phyloP scores from a whole-genome alignment of 1,140 invertebrate genomes.

The Leptinotarsa defecta region DNA sequence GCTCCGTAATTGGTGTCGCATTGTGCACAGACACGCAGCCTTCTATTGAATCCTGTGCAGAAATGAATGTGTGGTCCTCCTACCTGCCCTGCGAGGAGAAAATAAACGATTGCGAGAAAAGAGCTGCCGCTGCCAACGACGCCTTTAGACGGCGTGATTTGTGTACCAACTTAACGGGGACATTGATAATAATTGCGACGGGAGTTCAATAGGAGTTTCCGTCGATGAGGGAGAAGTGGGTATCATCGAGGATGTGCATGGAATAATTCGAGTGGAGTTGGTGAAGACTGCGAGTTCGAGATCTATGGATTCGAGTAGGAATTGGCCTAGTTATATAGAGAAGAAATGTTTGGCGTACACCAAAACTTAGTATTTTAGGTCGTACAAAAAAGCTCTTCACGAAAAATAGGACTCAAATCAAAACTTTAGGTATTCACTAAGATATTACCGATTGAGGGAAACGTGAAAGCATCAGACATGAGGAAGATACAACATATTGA shows the following conservation, averaged over 20 bases:
- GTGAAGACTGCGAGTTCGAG: neutral
- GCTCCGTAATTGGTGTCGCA: constrained; percentile 45
- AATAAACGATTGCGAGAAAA: constrained; percentile 28
- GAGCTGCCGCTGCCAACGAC: neutral
- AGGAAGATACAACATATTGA: no score
- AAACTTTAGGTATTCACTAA: no score
- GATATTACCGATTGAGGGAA: no score
- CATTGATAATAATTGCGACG: constrained; percentile 23
- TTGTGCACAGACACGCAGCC: constrained; percentile 35
- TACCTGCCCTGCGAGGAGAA: constrained; percentile 29
- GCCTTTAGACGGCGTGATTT: constrained; percentile 41
- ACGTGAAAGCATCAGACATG: no score
- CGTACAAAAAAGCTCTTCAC: no score
- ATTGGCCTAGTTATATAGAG: no score
- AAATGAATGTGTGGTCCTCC: constrained; percentile 46
- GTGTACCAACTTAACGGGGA: constrained; percentile 41
- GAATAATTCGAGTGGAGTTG: constrained; percentile 7
- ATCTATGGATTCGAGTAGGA: no score
- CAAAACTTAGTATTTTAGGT: no score
- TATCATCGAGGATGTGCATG: constrained; percentile 6
- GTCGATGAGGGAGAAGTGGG: neutral
- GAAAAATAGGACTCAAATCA: no score
- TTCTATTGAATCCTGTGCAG: constrained; percentile 14
- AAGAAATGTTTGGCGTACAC: no score
- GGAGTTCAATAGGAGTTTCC: constrained; percentile 26